Evolutionary conservation across 2,113 vertebrate species (phyloP), one percentile per base, ranked within the genome.

Genomic region (Turdus rufiventris): DNA sequence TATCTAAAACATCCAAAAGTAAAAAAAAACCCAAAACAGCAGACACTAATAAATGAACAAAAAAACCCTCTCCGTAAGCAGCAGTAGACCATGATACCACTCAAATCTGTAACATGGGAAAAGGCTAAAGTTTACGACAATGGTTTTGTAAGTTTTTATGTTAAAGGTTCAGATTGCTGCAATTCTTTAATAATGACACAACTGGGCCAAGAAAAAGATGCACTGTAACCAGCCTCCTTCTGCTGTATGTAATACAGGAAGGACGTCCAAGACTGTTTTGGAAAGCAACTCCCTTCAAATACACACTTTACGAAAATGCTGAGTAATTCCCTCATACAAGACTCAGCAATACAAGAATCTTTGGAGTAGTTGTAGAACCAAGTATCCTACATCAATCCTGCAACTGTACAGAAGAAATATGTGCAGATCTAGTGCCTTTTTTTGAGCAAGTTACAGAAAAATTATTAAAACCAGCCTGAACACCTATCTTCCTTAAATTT

Each of bases 101-200:
- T 21, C 50, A 56, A 75, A 91, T 48, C 51, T 93, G 17, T 73
- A 48, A 87, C 54, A 62, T 3, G 6, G 48, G 18, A 94, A 51
- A 62, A 88, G 67, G 71, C 28, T 82, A 51, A 92, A 89, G 62
- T 68, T 89, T 58, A 73, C 11, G 47, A 50, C 45, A 57, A 60
- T 0, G 1, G 12, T 92, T 91, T 87, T 85, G 23, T 54, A 94
- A 91, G 58, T 80, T 90, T 94, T 80, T 91, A 72, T 94, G 95
- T 82, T 76, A 91, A 96, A 94, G 85, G 94, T 95, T 85, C 82
- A 63, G 63, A 94, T 12, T 89, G 81, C 67, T 79, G 78, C 40
- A 96, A 94, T 66, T 54, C 51, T 91, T 89, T 47, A 85, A 40
- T 11, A 26, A 73, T 77, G 74, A 85, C 81, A 86, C 47, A 88